Percentiles rank a stretch among this genome's conserved stretches.
Conservation (phyloP, 2,113 vertebrate genomes). For the Xiphias gladius region DNA sequence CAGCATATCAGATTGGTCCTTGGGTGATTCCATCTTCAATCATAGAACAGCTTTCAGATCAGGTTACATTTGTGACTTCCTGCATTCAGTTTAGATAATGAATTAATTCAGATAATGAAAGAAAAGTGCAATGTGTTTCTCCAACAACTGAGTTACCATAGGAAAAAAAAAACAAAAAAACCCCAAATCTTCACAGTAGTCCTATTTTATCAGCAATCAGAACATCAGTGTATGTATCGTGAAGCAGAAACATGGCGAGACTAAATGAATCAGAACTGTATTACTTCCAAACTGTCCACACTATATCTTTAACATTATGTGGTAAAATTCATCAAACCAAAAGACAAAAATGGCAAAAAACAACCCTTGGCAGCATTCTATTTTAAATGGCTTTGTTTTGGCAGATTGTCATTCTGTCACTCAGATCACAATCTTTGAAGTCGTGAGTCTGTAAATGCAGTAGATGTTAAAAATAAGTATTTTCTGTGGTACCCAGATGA, state of each 20-base stretch:
- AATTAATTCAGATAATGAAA: not conserved
- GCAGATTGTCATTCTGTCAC: constrained; percentile 41
- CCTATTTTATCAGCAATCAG: no score
- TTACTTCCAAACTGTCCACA: not conserved
- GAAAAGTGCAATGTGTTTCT: not conserved
- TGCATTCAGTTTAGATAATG: not conserved
- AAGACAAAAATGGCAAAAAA: constrained; percentile 16
- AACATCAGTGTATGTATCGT: not conserved
- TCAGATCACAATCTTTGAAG: constrained; percentile 49
- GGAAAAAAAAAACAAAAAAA: no score
- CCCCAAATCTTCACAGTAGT: no score
- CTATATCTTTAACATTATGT: constrained; percentile 1
- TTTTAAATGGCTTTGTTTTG: constrained; percentile 42
- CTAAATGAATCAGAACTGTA: not conserved
- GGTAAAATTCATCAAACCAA: constrained; percentile 5
- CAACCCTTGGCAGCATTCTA: constrained; percentile 19
- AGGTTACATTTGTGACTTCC: not conserved
- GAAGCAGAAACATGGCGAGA: not conserved
- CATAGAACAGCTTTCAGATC: not conserved
- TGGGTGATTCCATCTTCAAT: not conserved
- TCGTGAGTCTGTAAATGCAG: constrained; percentile 32
- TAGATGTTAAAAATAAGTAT: constrained; percentile 47
- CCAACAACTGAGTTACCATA: not conserved
- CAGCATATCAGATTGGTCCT: not conserved
- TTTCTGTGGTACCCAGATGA: constrained; percentile 43